Base-by-base conservation (phyloP, 1,140 invertebrate genomes). In the Leptestheria dahalacensis region DNA sequence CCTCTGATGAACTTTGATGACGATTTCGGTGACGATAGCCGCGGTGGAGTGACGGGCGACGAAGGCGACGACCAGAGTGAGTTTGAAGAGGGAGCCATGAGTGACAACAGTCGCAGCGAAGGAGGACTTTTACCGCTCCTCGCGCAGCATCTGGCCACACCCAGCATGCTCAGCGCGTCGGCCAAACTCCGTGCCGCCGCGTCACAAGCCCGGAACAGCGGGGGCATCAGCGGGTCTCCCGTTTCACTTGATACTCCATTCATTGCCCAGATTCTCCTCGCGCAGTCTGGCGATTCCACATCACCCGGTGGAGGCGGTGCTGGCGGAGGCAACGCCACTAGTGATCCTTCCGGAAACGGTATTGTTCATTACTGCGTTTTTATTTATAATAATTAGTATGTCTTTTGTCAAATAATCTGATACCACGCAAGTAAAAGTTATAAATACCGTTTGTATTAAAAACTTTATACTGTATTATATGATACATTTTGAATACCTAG, bases 151-250 rank as follows among this genome's bases (percentile, higher is more conserved):
- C 50, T 62, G 24, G 25, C 54, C 11, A 25, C 54, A n/a, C 53
- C 53, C 21, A 26, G 47, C 20, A 61, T 62, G 54, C 48, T 62
- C 4, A 56, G 51, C 26, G 61, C 61, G 23, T 55, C 61, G 24
- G 61, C 61, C 2, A 62, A 62, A 57, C 54, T 62, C n/a, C 56
- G 54, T 4, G 61, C 61, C 2, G 61, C 54, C 11, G 61, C 56
- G 4, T 49, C 53, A 33, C 61, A 57, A 33, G 61, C 61, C 28
- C 53, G 53, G 2, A 23, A 52, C 20, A 23, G n/a, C n/a, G n/a
- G 33, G 33, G 33, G 15, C 20, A 24, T 33, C 18, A 29, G 53
- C 41, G 33, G 41, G 23, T n/a, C 21, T 24, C 15, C 23, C 20
- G 28, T 24, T 10, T 20, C 41, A 0, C 41, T 53, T 3, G 48